Conservation (phyloP, 2,888 invertebrate genomes). For the Callyntrura guangdongensis region DNA sequence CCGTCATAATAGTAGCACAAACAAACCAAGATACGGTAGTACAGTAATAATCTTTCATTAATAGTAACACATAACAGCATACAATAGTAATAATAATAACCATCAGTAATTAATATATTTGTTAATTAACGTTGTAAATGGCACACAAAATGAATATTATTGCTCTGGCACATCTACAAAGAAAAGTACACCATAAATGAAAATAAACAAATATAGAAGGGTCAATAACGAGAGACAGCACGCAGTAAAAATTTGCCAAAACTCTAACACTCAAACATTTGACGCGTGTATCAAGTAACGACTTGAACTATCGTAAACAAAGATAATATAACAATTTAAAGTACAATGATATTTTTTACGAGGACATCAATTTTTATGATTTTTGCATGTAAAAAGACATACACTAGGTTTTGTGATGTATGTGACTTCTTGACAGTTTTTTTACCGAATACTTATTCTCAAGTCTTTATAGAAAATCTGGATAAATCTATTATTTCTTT, state of each 20-base stretch:
- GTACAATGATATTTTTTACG: not conserved
- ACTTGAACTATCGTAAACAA: not conserved
- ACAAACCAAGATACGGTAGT: conserved; percentile 61
- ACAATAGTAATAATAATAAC: conserved; percentile 13
- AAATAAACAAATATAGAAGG: conserved; percentile 13
- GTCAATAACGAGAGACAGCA: conserved; percentile 21
- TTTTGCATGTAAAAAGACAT: not conserved
- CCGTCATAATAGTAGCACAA: conserved; percentile 65
- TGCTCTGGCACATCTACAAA: conserved; percentile 78
- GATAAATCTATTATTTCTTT: not conserved
- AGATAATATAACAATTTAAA: conserved; percentile 11
- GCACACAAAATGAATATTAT: conserved; percentile 71
- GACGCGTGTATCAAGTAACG: not conserved
- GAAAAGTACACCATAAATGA: conserved; percentile 31
- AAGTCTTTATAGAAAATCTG: not conserved
- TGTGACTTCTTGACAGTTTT: not conserved
- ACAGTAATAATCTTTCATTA: conserved; percentile 4
- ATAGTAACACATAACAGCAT: conserved; percentile 41
- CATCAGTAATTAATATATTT: conserved; percentile 30
- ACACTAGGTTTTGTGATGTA: not conserved
- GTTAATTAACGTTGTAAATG: conserved; percentile 76
- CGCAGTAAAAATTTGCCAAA: not conserved
- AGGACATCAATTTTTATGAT: not conserved
- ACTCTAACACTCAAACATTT: not conserved
- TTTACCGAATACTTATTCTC: not conserved